Base-by-base conservation (phyloP, 2,113 vertebrate species). In the Dicrurus megarhynchus region DNA sequence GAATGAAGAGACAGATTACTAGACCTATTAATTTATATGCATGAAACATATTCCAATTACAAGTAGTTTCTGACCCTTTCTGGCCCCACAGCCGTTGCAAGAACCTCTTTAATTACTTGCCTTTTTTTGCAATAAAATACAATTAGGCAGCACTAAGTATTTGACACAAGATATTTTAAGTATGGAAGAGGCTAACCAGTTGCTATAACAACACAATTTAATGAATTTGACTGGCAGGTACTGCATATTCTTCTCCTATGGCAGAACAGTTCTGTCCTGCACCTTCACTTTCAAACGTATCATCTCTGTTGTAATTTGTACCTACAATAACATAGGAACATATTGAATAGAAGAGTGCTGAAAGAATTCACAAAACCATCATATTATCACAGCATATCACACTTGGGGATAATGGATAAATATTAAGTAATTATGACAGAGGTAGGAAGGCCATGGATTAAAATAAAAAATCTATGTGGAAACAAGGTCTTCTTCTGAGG, bases 111-210 rank as follows among this genome's bases (percentile, higher is more conserved):
- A 93, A 94, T 96, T 84, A 92, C 68, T 60, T 88, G 41, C 63
- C 39, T 93, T 59, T 89, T 89, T 95, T 94, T 83, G 81, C 75
- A 77, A 90, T 79, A 89, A 94, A 85, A 92, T 73, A 95, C 61
- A 91, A 92, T 95, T 95, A 95, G 82, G 61, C n/a, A 82, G 28
- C 53, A 73, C 39, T 95, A 88, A 96, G 91, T 96, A 73, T 85
- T 70, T 95, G 84, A 87, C 78, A 71, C 37, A 65, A 87, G 70
- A 30, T 79, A 89, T 74, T 94, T 65, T 57, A 79, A 77, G 28
- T n/a, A 61, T 37, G 64, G 63, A 88, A 80, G 55, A 95, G 37
- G 50, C 49, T 75, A 95, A 59, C 16, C 35, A 79, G 92, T 83
- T 91, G 79, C 87, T 90, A 74, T 91, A 90, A 93, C 75, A 93